These are phyloP conservation scores for Sinocyclocheilus grahami DNA, from an alignment of 2,113 vertebrate genomes.

Conservation along the genomic window DNA sequence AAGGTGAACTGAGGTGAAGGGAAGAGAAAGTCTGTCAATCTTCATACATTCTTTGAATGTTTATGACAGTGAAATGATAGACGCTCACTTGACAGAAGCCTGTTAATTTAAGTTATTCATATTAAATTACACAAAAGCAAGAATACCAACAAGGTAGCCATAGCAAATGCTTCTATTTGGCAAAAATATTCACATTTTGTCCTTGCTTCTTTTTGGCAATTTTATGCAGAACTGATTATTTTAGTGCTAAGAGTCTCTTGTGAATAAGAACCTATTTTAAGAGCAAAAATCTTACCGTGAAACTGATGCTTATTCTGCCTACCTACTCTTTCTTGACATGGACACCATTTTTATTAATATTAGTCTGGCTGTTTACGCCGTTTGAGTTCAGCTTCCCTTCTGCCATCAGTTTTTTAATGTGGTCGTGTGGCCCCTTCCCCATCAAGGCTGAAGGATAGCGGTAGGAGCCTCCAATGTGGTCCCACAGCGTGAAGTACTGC, in stretches of 20 bases:
- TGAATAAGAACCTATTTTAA: too few relatives aligned
- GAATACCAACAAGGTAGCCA: not conserved
- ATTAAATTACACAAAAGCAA: too few relatives aligned
- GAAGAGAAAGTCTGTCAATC: not conserved
- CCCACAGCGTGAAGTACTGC: conserved; percentile 98
- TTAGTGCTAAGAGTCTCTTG: not conserved
- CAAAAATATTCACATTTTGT: not conserved
- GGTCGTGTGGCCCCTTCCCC: conserved; percentile 85
- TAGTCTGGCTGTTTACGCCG: not conserved
- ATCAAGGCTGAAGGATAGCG: conserved; percentile 85
- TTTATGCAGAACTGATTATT: conserved; percentile 13
- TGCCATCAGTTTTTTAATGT: conserved; percentile 74
- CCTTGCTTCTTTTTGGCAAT: not conserved
- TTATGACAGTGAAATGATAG: conserved; percentile 22
- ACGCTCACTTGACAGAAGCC: conserved; percentile 9
- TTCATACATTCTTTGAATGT: conserved; percentile 23
- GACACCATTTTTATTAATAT: not conserved
- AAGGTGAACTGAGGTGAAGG: not conserved
- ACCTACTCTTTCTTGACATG: conserved; percentile 46
- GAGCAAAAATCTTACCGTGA: not conserved
- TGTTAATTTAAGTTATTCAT: not conserved
- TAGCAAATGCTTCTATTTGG: conserved; percentile 27
- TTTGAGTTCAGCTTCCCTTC: conserved; percentile 67
- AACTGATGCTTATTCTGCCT: not conserved
- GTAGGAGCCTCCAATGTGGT: conserved; percentile 92